Percentiles rank a stretch among this genome's conserved stretches.
These are phyloP conservation scores for Digitonthophagus gazella DNA, from an alignment of 2,888 invertebrate species.

Conservation along the genomic window DNA sequence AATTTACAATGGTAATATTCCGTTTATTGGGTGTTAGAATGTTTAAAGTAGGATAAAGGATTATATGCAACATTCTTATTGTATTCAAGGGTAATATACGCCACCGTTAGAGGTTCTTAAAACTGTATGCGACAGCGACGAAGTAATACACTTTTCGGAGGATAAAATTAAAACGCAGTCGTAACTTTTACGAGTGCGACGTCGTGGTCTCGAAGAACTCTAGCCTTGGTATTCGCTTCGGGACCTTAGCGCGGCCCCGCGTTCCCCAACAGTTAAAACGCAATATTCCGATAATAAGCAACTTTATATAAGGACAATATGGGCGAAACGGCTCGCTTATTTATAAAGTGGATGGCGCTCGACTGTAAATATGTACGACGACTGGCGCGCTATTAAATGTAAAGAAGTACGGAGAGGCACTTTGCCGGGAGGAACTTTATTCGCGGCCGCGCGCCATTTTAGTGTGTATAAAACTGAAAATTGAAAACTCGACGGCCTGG, in stretches of 20 bases:
- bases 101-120: neutral
- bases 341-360: slow-evolving; percentile 17
- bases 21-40: no score
- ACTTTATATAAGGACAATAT: slow-evolving; percentile 17
- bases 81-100: no score
- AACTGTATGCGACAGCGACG: neutral
- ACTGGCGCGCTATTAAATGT: slow-evolving; percentile 10
- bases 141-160: slow-evolving; percentile 1
- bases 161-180: slow-evolving; percentile 2
- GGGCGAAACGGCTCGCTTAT: slow-evolving; percentile 6
- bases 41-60: no score
- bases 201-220: neutral
- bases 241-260: no score
- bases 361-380: slow-evolving; percentile 17
- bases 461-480: slow-evolving; percentile 17
- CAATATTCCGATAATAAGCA: slow-evolving; percentile 17
- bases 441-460: slow-evolving; percentile 1
- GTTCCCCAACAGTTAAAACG: slow-evolving; percentile 9
- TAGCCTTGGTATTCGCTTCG: neutral
- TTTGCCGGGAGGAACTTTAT: slow-evolving; percentile 1
- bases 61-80: no score
- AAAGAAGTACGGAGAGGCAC: slow-evolving; percentile 8
- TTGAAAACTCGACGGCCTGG: slow-evolving; percentile 5
- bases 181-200: slow-evolving; percentile 11
- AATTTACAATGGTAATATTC: no score